Base-by-base conservation (phyloP, 2,797 vertebrate genomes). In the Selene dorsalis region DNA sequence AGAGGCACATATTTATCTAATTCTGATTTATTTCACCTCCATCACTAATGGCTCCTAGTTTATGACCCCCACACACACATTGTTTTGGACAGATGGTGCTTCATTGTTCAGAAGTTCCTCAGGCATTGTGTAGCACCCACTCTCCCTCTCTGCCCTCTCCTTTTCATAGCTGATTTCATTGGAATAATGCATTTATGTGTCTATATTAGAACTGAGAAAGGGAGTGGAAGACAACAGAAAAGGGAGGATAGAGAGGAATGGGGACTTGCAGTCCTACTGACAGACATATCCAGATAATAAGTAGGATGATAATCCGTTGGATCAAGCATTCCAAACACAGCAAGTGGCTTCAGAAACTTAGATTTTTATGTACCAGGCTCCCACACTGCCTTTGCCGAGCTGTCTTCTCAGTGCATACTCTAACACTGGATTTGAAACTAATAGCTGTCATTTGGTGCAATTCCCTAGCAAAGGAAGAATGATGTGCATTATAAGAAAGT, bases 371-470 rank as follows among this genome's bases (percentile, higher is more conserved):
- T 85, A 80, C 84, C 82, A 70, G 59, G 52, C 73, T 83, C 60
- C 73, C 12, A 32, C 80, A 50, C 64, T 72, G 74, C 77, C 55
- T 73, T 76, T 79, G 62, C 72, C 63, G 50, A 75, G 80, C 86
- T 89, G 77, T 86, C 83, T 82, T 79, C 77, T 62, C 6, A 13
- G 50, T 81, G 81, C 88, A 87, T 76, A 88, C 78, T 70, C 86
- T 39, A 78, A 87, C 80, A 74, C 77, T 74, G 84, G 89, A 89
- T 92, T 91, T 91, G 85, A 93, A 87, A 94, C 95, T 97, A 97
- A 97, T 97, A 96, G 96, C 95, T 95, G 95, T 96, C 95, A 96
- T 97, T 97, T 97, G 95, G 95, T 95, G 95, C 95, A 95, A 94
- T 94, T 95, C 95, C 91, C 94, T 93, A 92, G 95, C 95, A 93